phyloP scores from a whole-genome alignment of 2,888 invertebrate genomes.

The Apamea crenata region DNA sequence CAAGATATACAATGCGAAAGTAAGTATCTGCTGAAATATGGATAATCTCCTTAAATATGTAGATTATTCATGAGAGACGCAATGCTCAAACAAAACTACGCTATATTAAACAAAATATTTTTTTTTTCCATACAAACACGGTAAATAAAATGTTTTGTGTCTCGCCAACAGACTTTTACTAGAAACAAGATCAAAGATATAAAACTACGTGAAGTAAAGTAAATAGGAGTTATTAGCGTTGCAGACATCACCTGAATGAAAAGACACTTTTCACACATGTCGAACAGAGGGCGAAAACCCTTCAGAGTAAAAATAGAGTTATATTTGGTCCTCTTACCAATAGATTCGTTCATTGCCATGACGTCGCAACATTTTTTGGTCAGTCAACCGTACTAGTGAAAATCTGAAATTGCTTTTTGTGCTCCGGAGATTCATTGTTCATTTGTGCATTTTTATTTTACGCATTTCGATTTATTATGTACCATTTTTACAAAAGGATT shows the following conservation, averaged over 20 bases:
- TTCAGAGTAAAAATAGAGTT: slow-evolving; percentile 6
- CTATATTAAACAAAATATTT: slow-evolving; percentile 1
- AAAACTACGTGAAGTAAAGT: neutral
- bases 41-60: neutral
- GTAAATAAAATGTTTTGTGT: slow-evolving; percentile 9
- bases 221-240: neutral
- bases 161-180: neutral
- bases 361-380: slow-evolving; percentile 8
- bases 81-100: neutral
- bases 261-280: neutral
- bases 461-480: neutral
- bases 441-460: neutral
- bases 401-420: slow-evolving; percentile 26
- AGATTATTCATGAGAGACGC: neutral
- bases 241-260: slow-evolving; percentile 15
- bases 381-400: slow-evolving; percentile 3
- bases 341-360: slow-evolving; percentile 3
- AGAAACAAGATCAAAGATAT: neutral
- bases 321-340: slow-evolving; percentile 5
- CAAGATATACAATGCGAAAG: neutral
- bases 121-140: neutral
- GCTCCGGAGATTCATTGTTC: neutral
- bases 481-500: neutral
- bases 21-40: neutral
- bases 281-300: neutral